Base-by-base conservation (phyloP, 2,113 vertebrate genomes). In the Acanthochromis polyacanthus region DNA sequence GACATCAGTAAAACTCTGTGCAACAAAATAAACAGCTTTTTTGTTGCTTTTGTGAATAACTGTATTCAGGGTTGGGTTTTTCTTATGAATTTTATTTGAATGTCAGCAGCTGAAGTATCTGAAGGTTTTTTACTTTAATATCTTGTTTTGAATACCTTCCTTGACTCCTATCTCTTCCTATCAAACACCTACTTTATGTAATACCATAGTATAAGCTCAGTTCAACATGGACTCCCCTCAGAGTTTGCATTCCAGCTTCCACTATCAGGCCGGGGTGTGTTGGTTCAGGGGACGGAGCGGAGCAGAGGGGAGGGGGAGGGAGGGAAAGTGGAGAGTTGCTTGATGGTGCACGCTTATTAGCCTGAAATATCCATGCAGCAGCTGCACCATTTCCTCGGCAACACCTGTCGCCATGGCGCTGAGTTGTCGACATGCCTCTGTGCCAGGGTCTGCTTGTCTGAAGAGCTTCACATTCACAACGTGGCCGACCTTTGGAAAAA, bases 341-440 rank as follows among this genome's bases (percentile, higher is more conserved):
- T 73, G 45, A 71, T 79, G 62, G 55, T 70, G 58, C 51, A 86
- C 12, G 80, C 81, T 83, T 82, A 72, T 91, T 89, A 85, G 78
- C 73, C 82, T 70, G 67, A 92, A 90, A 93, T 90, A 89, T 91
- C 82, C 80, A n/a, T 58, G 76, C 62, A 85, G 80, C 92, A 93
- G 93, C 93, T 94, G 93, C 92, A 67, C 72, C 84, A 86, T 91
- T 92, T 92, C 91, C 71, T 32, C 62, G 52, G 88, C 83, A 90
- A 85, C 92, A 93, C 89, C 93, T 92, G 93, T 93, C 88, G n/a
- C 85, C 87, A 70, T 81, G 82, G 82, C 25, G 59, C 83, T 85
- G 88, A 76, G 77, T 60, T 84, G 89, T 90, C 83, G 66, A 87
- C 87, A 87, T 82, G 88, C 69, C 78, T 91, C 81, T 73, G 77